These are phyloP conservation scores for Enteromius trimaculatus DNA, from an alignment of 2,797 vertebrate species.

Conservation along the genomic window DNA sequence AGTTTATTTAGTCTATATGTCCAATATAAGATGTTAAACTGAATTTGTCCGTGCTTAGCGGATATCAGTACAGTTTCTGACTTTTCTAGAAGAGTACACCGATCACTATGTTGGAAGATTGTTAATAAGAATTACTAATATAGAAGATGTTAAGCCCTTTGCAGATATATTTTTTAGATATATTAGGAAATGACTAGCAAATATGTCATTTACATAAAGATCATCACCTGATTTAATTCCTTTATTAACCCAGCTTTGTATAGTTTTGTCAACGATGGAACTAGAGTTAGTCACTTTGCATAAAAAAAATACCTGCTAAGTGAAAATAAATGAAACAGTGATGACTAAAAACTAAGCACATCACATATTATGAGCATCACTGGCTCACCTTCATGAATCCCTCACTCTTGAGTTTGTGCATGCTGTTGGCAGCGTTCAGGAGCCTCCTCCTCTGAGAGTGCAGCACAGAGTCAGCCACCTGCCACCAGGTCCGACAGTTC, in stretches of 20 bases:
- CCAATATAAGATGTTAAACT: too few species aligned
- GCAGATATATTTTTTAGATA: background rate
- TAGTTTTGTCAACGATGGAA: background rate
- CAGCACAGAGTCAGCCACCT: slow-evolving; percentile 92
- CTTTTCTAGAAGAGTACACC: background rate
- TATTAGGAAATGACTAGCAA: too few species aligned
- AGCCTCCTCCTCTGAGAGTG: slow-evolving; percentile 95
- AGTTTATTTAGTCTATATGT: too few species aligned
- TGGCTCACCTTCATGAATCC: slow-evolving; percentile 95
- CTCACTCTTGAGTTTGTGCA: slow-evolving; percentile 95
- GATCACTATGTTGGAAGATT: background rate
- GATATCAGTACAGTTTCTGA: background rate
- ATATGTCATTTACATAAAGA: background rate
- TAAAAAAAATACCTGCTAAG: slow-evolving; percentile 14
- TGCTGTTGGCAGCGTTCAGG: slow-evolving; percentile 89
- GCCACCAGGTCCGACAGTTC: slow-evolving; percentile 96
- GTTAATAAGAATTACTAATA: background rate
- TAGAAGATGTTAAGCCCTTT: background rate
- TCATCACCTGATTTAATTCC: background rate
- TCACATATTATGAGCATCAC: background rate
- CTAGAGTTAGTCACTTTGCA: background rate
- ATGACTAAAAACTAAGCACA: background rate
- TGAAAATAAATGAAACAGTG: background rate
- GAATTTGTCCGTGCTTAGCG: too few species aligned
- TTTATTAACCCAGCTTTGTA: background rate